Evolutionary conservation across 1,140 invertebrate species (phyloP), one percentile per base, ranked within the genome.

Genomic region (Drosophila oshimai): DNA sequence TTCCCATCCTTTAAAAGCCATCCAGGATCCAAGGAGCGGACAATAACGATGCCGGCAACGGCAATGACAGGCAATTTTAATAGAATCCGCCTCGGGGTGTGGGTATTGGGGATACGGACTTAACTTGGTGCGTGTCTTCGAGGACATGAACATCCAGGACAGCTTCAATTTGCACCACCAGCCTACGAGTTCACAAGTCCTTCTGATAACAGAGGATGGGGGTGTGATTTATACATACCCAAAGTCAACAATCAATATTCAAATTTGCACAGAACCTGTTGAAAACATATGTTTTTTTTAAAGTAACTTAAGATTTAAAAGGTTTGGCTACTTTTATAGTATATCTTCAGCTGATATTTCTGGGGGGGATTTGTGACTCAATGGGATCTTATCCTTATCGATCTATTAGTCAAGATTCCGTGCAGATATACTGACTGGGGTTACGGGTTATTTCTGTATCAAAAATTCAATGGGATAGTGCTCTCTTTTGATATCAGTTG

Each of bases 31-130:
- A 37, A 29, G 18, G 17, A 50, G 70, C 75, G 65, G 71, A 84
- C 79, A 86, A 84, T 84, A 84, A 87, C 71, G 80, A 87, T 69
- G 80, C 72, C 72, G 86, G 73, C 71, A 67, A 53, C 80, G 77
- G 67, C 80, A 86, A 87, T 86, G 80, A 86, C 80, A 87, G 75
- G 75, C 81, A 69, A 80, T 80, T 86, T 86, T 87, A 86, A 86
- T 86, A 87, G 80, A 86, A 87, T 86, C 69, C 41, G 67, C 33
- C 34, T 24, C 2, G 4, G 34, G 34, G 64, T n/a, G 33, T 33
- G 47, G 7, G 45, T 28, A 42, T 13, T 10, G 28, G 29, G 22
- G 6, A 20, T 34, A 31, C 28, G 58, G 54, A 60, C 58, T 62
- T 39, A 49, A 49, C 44, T 53, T 26, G 54, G 44, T 64, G 57